Percentiles rank a stretch among this genome's conserved stretches.
phyloP scores from a whole-genome alignment of 2,797 vertebrate species.

The Acanthurus leucopareius region DNA sequence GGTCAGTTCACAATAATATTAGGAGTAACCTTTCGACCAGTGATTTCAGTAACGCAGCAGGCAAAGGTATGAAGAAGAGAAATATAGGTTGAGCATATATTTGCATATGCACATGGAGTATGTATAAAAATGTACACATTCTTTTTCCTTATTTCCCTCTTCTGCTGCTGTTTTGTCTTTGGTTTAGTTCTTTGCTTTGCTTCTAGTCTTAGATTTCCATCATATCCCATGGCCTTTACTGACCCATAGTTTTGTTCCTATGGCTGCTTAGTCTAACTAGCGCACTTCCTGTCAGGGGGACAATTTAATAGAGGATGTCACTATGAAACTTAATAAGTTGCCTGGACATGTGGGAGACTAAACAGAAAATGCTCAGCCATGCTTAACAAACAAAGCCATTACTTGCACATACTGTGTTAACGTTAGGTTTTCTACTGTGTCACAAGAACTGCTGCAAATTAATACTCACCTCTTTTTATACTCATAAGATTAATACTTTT shows the following conservation, averaged over 20 bases:
- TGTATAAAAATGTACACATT: conserved; percentile 27
- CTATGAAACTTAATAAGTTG: conserved; percentile 9
- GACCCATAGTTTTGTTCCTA: conserved; percentile 40
- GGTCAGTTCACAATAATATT: not conserved
- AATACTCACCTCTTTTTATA: not conserved
- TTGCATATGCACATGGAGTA: not conserved
- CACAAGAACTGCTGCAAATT: not conserved
- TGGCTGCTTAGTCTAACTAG: conserved; percentile 29
- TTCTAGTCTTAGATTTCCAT: conserved; percentile 49
- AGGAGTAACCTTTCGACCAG: not conserved
- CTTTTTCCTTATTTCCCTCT: conserved; percentile 36
- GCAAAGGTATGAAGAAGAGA: not conserved
- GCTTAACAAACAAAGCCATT: not conserved
- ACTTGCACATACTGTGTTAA: not conserved
- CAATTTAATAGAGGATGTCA: conserved; percentile 56
- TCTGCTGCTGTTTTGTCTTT: conserved; percentile 62
- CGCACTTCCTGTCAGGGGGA: conserved; percentile 27
- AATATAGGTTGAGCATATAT: not conserved
- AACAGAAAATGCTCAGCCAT: not conserved
- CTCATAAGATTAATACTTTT: not conserved
- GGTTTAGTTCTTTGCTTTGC: conserved; percentile 45
- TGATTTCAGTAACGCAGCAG: conserved; percentile 13
- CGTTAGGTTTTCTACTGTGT: not conserved
- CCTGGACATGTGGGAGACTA: not conserved
- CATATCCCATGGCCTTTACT: conserved; percentile 58